Percentiles rank a stretch among this genome's conserved stretches.
Conservation (phyloP, 1,140 invertebrate genomes). For the Holcopasites calliopsidis region DNA sequence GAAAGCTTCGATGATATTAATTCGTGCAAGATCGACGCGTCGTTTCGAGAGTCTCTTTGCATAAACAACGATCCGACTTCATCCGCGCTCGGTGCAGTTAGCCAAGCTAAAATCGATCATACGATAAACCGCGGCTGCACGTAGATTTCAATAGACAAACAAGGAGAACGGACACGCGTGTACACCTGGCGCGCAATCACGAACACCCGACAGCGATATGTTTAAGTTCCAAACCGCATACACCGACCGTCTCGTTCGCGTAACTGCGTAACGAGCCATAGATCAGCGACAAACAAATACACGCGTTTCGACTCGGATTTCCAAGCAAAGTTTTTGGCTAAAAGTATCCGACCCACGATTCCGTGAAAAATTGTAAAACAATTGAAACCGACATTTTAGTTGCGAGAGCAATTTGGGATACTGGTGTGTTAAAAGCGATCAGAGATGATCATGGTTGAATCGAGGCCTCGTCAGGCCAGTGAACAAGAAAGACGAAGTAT, state of each 20-base stretch:
- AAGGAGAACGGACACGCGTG: background rate
- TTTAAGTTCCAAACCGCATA: background rate
- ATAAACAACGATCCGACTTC: background rate
- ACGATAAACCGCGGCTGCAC: background rate
- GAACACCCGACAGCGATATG: background rate
- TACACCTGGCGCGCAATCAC: background rate
- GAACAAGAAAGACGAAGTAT: constrained; percentile 9
- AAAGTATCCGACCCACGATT: too few species aligned
- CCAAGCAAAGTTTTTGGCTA: too few species aligned
- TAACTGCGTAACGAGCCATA: background rate
- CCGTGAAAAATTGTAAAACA: too few species aligned
- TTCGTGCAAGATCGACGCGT: background rate
- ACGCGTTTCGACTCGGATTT: too few species aligned
- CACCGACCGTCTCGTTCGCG: background rate
- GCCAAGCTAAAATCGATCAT: background rate
- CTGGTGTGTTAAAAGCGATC: background rate
- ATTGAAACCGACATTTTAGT: background rate
- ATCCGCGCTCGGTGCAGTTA: background rate
- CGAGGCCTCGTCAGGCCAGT: background rate
- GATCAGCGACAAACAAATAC: too few species aligned
- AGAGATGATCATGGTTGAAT: background rate
- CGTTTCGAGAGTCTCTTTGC: background rate
- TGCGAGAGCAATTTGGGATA: background rate
- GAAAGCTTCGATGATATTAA: too few species aligned
- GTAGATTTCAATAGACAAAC: background rate